A percentile compares a stretch with the other conserved stretches of the same genome.
These are phyloP conservation scores for Cerastis leucographa DNA, from an alignment of 2,888 invertebrate genomes.

Conservation along the genomic window DNA sequence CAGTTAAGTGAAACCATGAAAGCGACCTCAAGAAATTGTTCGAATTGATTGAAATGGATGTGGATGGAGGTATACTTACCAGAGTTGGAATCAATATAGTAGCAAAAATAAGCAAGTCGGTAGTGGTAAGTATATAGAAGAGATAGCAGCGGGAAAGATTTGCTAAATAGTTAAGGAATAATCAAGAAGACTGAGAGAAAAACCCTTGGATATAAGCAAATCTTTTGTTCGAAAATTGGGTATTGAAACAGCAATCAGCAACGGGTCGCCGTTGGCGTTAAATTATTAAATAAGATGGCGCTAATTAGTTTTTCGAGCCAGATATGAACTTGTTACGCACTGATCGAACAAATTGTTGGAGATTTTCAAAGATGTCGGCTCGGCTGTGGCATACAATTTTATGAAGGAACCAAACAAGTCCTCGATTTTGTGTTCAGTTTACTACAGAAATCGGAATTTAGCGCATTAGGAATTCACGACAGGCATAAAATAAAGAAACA, in stretches of 20 bases:
- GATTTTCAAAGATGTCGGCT: background rate
- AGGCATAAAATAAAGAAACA: slow-evolving; percentile 16
- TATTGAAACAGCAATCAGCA: background rate
- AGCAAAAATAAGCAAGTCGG: background rate
- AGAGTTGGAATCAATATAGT: background rate
- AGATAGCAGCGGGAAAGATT: background rate
- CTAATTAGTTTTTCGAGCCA: background rate
- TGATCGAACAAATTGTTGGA: background rate
- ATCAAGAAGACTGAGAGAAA: background rate
- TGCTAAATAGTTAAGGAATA: background rate
- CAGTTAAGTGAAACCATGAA: background rate
- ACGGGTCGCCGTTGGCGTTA: background rate
- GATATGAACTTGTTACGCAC: background rate
- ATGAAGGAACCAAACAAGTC: background rate
- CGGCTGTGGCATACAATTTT: background rate
- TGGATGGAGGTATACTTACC: background rate
- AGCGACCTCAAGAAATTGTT: background rate
- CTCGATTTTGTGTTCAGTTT: background rate
- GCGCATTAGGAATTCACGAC: slow-evolving; percentile 32
- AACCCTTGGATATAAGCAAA: background rate
- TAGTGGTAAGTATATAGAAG: background rate
- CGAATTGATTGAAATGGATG: too few relatives aligned
- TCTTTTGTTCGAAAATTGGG: background rate
- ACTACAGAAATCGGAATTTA: slow-evolving; percentile 5
- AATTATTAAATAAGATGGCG: background rate